Base-by-base conservation (phyloP, 2,113 vertebrate genomes). In the Scytalopus superciliaris region DNA sequence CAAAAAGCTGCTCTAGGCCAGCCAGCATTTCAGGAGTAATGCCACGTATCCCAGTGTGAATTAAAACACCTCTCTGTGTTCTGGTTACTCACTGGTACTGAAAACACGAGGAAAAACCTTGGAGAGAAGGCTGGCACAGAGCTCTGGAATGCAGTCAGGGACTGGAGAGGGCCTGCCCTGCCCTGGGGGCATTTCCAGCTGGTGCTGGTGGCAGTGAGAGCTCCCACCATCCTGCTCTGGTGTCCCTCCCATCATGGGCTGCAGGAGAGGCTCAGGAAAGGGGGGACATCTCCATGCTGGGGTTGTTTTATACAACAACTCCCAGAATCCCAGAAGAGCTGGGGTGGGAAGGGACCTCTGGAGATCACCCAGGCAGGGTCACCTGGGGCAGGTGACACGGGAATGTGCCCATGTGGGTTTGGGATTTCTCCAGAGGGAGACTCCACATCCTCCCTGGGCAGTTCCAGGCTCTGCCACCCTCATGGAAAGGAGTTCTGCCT, bases 61-160 rank as follows among this genome's bases (percentile, higher is more conserved):
- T 47, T 47, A 31, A 84, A 84, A 9, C 72, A 52, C 24, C 21
- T 3, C 53, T 64, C 70, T 4, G 1, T 44, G 3, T 56, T 85
- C 44, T 37, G 27, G 10, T 33, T 55, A 9, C 52, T 22, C 74
- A 19, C 11, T 19, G 8, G 15, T 11, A 11, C 7, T 1, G 4
- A 76, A 84, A 89, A 28, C 33, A 50, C 0, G 1, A 82, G 35
- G 62, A 52, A 68, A 60, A 78, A 1, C 81, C n/a, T 45, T 9
- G 1, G 21, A 60, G 42, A 55, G 52, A 31, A 44, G 6, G 89
- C 75, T 56, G 79, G 62, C 57, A 3, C 67, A 76, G 55, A 12
- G 79, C 44, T 1, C 19, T 60, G 93, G 96, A 93, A 96, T 92
- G 91, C 50, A 14, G 86, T 28, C 15, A 1, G 80, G 68, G 80